These are phyloP conservation scores for Apis cerana DNA, from an alignment of 1,140 invertebrate species.

Conservation along the genomic window DNA sequence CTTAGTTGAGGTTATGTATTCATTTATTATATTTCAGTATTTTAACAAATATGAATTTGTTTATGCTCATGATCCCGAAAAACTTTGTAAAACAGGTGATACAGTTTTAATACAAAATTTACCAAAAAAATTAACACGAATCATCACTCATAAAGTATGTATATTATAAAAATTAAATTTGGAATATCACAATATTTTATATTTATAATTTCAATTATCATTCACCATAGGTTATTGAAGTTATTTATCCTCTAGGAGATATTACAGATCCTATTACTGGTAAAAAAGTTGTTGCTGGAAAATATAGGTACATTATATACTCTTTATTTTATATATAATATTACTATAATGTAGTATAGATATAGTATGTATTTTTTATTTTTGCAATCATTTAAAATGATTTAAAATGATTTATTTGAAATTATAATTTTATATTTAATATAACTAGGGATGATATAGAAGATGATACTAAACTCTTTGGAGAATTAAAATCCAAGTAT, in stretches of 20 bases:
- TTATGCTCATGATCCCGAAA: constrained; percentile 89
- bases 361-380: constrained; percentile 52
- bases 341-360: constrained; percentile 81
- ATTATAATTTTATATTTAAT: constrained; percentile 28
- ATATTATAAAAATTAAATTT: not conserved
- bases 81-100: constrained; percentile 90
- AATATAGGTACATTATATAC: constrained; percentile 82
- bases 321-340: not conserved
- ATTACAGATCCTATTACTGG: constrained; percentile 91
- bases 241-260: constrained; percentile 91
- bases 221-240: constrained; percentile 84
- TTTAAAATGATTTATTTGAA: not conserved
- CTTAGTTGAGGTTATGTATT: constrained; percentile 62
- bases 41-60: constrained; percentile 87
- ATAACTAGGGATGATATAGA: constrained; percentile 86
- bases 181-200: not conserved
- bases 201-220: constrained; percentile 9
- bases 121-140: constrained; percentile 86
- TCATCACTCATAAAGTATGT: constrained; percentile 87
- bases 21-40: constrained; percentile 84
- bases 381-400: not conserved
- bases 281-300: constrained; percentile 87
- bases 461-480: constrained; percentile 85
- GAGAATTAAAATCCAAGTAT: constrained; percentile 85
- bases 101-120: constrained; percentile 89